These are phyloP conservation scores for Parasteatoda tepidariorum DNA, from an alignment of 1,140 invertebrate genomes.

Conservation along the genomic window DNA sequence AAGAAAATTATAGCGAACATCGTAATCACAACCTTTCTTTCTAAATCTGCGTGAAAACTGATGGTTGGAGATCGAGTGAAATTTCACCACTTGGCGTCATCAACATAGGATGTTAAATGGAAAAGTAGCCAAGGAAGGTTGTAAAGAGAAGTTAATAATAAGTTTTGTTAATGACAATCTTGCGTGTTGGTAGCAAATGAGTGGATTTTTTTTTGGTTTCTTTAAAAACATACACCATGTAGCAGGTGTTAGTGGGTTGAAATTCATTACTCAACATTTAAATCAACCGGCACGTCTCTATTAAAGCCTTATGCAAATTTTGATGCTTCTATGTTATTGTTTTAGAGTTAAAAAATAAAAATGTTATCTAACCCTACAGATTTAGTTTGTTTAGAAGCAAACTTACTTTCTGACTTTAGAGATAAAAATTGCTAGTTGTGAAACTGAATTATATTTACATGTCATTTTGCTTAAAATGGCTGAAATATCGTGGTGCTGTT, in stretches of 20 bases:
- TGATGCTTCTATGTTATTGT: background rate
- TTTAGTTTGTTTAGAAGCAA: no score
- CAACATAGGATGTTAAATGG: background rate
- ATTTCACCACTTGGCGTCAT: background rate
- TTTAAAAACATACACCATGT: background rate
- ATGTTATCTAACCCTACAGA: no score
- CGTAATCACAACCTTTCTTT: constrained; percentile 4
- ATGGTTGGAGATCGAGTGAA: background rate
- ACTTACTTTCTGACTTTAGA: no score
- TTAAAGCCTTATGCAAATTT: background rate
- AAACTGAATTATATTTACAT: no score
- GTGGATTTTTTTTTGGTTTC: background rate
- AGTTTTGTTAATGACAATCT: constrained; percentile 24
- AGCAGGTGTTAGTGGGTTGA: background rate
- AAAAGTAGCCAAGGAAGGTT: background rate
- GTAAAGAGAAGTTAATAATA: constrained; percentile 7
- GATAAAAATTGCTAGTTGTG: no score
- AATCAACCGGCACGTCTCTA: background rate
- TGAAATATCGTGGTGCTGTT: no score
- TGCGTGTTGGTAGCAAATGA: background rate
- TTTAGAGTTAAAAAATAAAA: background rate
- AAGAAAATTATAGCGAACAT: background rate
- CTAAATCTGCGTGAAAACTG: constrained; percentile 18
- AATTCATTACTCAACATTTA: background rate
- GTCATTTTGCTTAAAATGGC: no score